phyloP scores from a whole-genome alignment of 2,113 vertebrate species.

The Tinamus guttatus region DNA sequence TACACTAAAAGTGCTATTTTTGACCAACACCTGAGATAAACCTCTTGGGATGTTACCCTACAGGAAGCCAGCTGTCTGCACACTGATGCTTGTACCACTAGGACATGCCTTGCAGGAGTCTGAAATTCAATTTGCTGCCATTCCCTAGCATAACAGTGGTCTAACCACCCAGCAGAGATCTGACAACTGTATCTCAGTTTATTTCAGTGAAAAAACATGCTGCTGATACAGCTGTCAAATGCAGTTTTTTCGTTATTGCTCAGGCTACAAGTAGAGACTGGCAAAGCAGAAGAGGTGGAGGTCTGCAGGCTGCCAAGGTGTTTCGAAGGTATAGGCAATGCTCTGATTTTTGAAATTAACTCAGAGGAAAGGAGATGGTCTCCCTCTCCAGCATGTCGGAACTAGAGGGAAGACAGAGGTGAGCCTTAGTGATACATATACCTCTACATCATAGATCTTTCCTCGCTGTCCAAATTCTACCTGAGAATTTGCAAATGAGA shows the following conservation, averaged over 20 bases:
- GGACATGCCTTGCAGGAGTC: neutral
- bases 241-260: slow-evolving; percentile 28
- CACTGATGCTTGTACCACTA: neutral
- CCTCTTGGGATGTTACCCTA: neutral
- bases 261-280: slow-evolving; percentile 46
- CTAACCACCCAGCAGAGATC: neutral
- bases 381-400: neutral
- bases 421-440: neutral
- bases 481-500: neutral
- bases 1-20: neutral
- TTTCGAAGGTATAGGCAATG: neutral
- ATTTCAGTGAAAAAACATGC: neutral
- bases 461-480: neutral
- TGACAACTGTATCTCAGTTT: slow-evolving; percentile 16
- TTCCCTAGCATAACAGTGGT: neutral
- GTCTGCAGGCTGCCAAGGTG: slow-evolving; percentile 5
- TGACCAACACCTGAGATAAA: neutral
- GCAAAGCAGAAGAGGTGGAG: slow-evolving; percentile 23
- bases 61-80: neutral
- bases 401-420: neutral
- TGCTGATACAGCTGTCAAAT: slow-evolving; percentile 50
- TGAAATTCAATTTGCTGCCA: slow-evolving; percentile 16
- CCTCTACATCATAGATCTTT: neutral
- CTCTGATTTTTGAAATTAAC: slow-evolving; percentile 6
- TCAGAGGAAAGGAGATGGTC: neutral